A percentile compares a stretch with the other conserved stretches of the same genome.
Conservation (phyloP, 92 coral and sea anemone genomes). For the Ricordea florida region DNA sequence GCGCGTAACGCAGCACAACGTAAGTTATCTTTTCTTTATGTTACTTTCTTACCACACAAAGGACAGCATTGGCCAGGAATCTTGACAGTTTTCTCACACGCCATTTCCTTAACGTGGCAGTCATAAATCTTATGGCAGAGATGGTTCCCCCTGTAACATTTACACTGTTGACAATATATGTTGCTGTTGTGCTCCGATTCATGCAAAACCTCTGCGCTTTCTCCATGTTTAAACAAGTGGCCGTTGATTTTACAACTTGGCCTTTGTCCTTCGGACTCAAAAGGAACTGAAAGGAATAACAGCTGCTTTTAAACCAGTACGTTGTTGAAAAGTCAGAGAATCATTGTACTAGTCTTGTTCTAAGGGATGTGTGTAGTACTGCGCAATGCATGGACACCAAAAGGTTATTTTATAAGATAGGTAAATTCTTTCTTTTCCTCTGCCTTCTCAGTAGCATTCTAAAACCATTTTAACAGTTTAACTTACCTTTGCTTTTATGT, state of each 20-base stretch:
- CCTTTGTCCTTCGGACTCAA: not conserved
- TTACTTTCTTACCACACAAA: constrained; percentile 53
- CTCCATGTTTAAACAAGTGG: not conserved
- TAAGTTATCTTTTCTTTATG: too few species aligned
- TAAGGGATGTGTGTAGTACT: too few species aligned
- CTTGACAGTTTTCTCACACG: constrained; percentile 43
- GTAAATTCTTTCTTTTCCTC: too few species aligned
- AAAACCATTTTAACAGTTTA: too few species aligned
- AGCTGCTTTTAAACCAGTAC: too few species aligned
- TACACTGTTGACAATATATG: constrained; percentile 32
- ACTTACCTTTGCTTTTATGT: too few species aligned
- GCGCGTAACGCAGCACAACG: too few species aligned
- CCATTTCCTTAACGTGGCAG: constrained; percentile 25
- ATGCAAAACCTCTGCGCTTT: constrained; percentile 23
- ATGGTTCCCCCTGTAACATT: constrained; percentile 19
- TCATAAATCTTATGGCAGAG: constrained; percentile 24
- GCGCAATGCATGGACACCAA: too few species aligned
- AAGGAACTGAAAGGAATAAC: constrained; percentile 1
- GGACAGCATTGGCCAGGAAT: constrained; percentile 52
- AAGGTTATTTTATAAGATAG: too few species aligned
- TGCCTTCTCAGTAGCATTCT: too few species aligned
- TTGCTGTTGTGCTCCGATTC: constrained; percentile 13
- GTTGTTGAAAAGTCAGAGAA: too few species aligned
- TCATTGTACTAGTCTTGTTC: too few species aligned
- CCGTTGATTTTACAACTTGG: constrained; percentile 13